A percentile compares a stretch with the other conserved stretches of the same genome.
Evolutionary conservation across 2,888 invertebrate genomes (phyloP).

Genomic region (Cataglyphis cursor): DNA sequence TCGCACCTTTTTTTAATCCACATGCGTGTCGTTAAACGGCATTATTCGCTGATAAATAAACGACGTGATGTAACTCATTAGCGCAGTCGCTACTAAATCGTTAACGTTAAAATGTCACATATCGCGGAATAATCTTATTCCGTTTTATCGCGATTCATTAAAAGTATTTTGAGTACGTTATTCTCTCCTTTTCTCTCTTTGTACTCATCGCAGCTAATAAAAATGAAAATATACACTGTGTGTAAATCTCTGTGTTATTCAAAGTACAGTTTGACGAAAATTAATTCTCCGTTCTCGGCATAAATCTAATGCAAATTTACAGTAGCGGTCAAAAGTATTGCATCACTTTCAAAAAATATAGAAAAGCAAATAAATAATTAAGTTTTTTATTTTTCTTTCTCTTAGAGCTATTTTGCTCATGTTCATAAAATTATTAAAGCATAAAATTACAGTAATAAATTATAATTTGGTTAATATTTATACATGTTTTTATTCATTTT

Average conservation of each 20-base stretch:
- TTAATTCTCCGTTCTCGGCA: conserved; percentile 15
- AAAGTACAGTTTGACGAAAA: background rate
- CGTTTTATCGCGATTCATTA: background rate
- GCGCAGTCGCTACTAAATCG: background rate
- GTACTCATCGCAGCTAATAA: background rate
- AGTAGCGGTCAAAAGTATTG: too few relatives aligned
- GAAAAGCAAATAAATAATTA: too few relatives aligned
- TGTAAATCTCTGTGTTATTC: background rate
- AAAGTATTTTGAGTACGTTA: conserved; percentile 1
- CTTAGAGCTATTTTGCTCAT: too few relatives aligned
- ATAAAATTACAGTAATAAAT: too few relatives aligned
- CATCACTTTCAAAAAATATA: too few relatives aligned
- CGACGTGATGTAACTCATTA: conserved; percentile 8
- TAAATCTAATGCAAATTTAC: conserved; percentile 38
- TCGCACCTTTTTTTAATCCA: conserved; percentile 41
- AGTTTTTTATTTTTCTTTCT: too few relatives aligned
- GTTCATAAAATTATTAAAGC: too few relatives aligned
- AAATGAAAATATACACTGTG: background rate
- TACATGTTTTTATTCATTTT: too few relatives aligned
- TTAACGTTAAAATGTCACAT: background rate
- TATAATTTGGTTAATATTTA: too few relatives aligned
- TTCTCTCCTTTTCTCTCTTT: background rate
- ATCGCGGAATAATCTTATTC: background rate
- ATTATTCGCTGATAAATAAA: conserved; percentile 29
- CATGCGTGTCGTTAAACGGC: conserved; percentile 65